Conservation (phyloP, 1,140 invertebrate species). For the Cryptotermes secundus region DNA sequence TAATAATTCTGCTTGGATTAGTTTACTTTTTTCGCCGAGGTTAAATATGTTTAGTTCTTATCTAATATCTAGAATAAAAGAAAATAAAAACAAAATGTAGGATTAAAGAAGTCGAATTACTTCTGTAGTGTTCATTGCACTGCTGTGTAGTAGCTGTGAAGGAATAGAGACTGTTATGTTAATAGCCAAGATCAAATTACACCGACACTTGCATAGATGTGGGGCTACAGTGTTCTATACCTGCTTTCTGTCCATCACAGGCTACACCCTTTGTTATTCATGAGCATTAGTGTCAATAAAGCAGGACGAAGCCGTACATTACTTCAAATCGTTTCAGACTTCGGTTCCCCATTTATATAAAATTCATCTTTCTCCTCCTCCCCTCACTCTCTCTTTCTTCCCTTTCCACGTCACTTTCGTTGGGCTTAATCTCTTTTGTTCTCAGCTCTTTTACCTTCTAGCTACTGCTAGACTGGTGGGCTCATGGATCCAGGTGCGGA, state of each 20-base stretch:
- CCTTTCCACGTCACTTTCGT: not conserved
- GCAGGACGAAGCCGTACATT: not conserved
- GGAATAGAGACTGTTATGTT: not conserved
- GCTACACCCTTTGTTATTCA: slow-evolving; percentile 5
- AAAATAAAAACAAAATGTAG: too few species aligned
- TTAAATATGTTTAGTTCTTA: too few species aligned
- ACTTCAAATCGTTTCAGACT: not conserved
- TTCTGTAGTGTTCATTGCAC: too few species aligned
- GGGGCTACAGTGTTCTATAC: not conserved
- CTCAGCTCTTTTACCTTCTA: slow-evolving; percentile 19
- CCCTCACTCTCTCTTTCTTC: not conserved
- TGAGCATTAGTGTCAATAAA: slow-evolving; percentile 8
- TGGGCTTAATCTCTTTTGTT: slow-evolving; percentile 17
- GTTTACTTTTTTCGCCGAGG: too few species aligned
- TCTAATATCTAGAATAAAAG: too few species aligned
- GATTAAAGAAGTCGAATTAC: too few species aligned
- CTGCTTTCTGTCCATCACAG: not conserved
- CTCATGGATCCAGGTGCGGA: slow-evolving; percentile 10
- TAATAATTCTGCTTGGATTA: too few species aligned
- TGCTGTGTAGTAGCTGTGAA: too few species aligned
- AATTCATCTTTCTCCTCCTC: not conserved
- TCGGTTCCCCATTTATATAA: not conserved
- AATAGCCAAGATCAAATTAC: not conserved
- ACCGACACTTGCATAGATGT: not conserved
- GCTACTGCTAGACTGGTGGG: not conserved